Evolutionary conservation across 1,140 invertebrate genomes (phyloP).

Genomic region (Trichonephila clavata): DNA sequence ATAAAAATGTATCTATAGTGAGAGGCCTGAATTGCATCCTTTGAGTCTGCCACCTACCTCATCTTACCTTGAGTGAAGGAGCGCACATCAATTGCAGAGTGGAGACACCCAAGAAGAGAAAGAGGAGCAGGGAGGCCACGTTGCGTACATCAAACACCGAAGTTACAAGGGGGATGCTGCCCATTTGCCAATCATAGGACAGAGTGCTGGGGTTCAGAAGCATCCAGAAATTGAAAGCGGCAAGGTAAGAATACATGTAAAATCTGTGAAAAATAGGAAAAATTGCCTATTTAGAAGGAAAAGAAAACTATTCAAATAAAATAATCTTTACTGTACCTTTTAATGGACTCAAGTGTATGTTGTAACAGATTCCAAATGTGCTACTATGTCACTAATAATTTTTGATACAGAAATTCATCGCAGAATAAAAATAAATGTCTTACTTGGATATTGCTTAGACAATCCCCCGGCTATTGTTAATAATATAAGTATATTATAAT

Average conservation of each 20-base stretch:
- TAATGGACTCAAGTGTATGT: no score
- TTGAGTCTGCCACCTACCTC: constrained; percentile 77
- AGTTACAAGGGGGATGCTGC: constrained; percentile 82
- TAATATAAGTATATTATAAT: no score
- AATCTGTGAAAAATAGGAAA: constrained; percentile 78
- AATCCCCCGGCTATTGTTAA: no score
- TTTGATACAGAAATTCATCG: no score
- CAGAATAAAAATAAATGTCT: no score
- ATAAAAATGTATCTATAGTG: not conserved
- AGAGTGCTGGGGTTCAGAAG: constrained; percentile 82
- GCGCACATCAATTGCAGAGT: constrained; percentile 31
- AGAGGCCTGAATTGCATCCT: constrained; percentile 70
- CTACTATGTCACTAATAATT: no score
- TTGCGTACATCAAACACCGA: constrained; percentile 82
- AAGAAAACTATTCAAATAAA: no score
- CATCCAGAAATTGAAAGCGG: constrained; percentile 83
- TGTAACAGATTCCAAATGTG: no score
- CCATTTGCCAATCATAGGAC: constrained; percentile 85
- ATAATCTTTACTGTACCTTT: no score
- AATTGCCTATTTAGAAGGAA: not conserved
- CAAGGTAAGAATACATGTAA: constrained; percentile 83
- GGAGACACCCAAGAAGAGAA: constrained; percentile 60
- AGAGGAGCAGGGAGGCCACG: constrained; percentile 78
- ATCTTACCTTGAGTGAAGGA: constrained; percentile 74
- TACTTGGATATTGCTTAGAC: no score